A percentile compares a stretch with the other conserved stretches of the same genome.
Conservation (phyloP, 35 echinoderm and acorn worm genomes). For the Heliocidaris erythrogramma region DNA sequence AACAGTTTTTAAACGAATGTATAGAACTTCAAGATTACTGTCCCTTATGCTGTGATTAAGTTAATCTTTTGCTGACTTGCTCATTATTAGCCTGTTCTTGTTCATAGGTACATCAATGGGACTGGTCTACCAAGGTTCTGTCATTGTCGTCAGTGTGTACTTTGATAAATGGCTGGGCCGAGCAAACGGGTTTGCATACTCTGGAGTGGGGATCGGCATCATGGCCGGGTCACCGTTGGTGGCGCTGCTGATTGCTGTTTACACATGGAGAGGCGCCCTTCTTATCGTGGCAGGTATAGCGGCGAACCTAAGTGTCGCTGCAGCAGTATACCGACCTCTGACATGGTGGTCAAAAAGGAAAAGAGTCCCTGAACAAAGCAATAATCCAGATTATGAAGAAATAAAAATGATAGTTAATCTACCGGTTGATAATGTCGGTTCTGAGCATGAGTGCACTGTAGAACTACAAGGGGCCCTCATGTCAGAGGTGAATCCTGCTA, state of each 20-base stretch:
- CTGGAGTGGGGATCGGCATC: background rate
- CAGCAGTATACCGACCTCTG: background rate
- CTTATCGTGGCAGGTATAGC: conserved; percentile 22
- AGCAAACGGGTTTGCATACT: conserved; percentile 30
- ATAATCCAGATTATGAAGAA: too few species aligned
- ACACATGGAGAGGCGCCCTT: conserved; percentile 25
- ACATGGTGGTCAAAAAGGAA: conserved; percentile 3
- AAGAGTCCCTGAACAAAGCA: too few species aligned
- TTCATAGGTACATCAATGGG: background rate
- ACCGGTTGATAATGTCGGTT: background rate
- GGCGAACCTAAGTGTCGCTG: conserved; percentile 12
- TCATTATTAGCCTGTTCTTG: background rate
- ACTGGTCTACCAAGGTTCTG: background rate
- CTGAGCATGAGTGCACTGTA: too few species aligned
- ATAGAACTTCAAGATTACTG: background rate
- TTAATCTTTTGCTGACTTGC: background rate
- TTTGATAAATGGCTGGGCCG: conserved; percentile 8
- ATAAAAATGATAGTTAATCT: too few species aligned
- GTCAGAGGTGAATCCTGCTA: too few species aligned
- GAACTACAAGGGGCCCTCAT: too few species aligned
- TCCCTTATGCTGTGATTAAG: background rate
- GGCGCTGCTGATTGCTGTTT: background rate
- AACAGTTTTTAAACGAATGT: background rate
- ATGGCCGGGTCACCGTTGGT: conserved; percentile 10
- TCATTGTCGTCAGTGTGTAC: background rate